These are phyloP conservation scores for Damaliscus lunatus DNA, from an alignment of 2,113 vertebrate species.

Conservation along the genomic window DNA sequence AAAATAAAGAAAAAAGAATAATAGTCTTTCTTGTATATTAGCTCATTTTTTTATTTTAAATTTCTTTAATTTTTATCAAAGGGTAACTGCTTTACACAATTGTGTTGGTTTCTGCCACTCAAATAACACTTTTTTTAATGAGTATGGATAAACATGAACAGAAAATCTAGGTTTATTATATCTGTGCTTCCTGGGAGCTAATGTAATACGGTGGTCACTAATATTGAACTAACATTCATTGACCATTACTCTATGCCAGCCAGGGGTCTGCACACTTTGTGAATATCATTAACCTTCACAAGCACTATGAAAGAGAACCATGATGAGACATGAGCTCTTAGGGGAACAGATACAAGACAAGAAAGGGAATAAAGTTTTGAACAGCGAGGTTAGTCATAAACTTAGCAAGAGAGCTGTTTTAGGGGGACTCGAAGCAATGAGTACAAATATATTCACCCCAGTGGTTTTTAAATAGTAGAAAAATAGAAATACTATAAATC, in stretches of 20 bases:
- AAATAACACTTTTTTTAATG: not conserved
- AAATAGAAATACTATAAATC: slow-evolving; percentile 15
- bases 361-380: not conserved
- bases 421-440: not conserved
- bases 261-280: not conserved
- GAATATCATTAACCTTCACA: not conserved
- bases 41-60: not conserved
- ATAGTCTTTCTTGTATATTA: not conserved
- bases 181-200: not conserved
- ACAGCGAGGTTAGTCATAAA: not conserved
- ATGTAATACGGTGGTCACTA: not conserved
- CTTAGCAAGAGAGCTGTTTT: not conserved
- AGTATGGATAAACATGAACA: not conserved
- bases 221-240: not conserved
- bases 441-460: not conserved
- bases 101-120: not conserved
- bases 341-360: not conserved
- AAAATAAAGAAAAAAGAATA: slow-evolving; percentile 35
- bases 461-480: slow-evolving; percentile 1
- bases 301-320: not conserved
- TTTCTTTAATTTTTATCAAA: not conserved
- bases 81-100: not conserved
- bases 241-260: not conserved
- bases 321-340: not conserved
- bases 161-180: not conserved